A percentile compares a stretch with the other conserved stretches of the same genome.
Evolutionary conservation across 2,797 vertebrate genomes (phyloP).

Genomic region (Alauda arvensis): DNA sequence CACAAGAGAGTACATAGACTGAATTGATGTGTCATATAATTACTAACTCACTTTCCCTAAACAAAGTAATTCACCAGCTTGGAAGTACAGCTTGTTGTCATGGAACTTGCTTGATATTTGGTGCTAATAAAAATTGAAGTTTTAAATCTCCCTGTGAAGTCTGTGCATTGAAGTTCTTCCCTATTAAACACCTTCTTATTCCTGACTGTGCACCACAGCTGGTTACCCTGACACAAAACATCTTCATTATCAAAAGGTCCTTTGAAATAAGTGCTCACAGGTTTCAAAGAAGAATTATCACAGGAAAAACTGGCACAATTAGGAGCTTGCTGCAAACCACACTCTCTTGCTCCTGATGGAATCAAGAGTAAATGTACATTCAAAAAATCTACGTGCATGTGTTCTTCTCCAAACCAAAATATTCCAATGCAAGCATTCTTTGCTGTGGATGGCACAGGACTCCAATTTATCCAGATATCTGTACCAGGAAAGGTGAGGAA

Average conservation of each 20-base stretch:
- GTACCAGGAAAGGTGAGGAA: background rate
- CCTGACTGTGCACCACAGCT: background rate
- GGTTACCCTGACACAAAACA: background rate
- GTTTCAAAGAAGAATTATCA: slow-evolving; percentile 9
- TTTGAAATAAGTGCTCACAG: slow-evolving; percentile 7
- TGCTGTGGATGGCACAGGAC: background rate
- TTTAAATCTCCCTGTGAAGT: slow-evolving; percentile 44
- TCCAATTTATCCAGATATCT: background rate
- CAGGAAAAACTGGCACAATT: background rate
- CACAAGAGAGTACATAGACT: background rate
- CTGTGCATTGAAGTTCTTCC: slow-evolving; percentile 16
- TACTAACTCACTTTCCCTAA: slow-evolving; percentile 8
- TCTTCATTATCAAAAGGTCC: background rate
- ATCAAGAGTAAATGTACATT: background rate
- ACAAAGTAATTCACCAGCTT: slow-evolving; percentile 34
- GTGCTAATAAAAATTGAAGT: slow-evolving; percentile 48
- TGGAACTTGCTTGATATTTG: slow-evolving; percentile 56
- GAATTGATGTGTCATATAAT: background rate
- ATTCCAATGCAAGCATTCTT: background rate
- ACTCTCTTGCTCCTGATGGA: background rate
- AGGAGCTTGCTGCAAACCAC: background rate
- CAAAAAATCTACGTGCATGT: background rate
- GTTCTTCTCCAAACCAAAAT: background rate
- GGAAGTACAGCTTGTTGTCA: slow-evolving; percentile 47
- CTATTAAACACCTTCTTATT: slow-evolving; percentile 15